Conservation (phyloP, 2,113 vertebrate genomes). For the Heterochromis multidens region DNA sequence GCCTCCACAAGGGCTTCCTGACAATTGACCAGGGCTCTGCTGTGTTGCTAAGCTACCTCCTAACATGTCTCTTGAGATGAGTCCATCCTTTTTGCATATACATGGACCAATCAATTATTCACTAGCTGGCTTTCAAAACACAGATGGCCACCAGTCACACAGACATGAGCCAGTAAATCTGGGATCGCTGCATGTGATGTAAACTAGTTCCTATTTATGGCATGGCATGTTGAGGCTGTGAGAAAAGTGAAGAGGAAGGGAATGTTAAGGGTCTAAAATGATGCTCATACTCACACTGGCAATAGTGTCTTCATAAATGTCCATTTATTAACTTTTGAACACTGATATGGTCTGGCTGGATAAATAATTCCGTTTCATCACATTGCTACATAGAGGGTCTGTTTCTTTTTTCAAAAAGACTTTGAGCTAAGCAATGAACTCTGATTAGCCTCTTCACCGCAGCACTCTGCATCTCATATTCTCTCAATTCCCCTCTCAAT, state of each 20-base stretch:
- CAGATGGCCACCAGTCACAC: slow-evolving; percentile 68
- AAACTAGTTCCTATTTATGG: slow-evolving; percentile 42
- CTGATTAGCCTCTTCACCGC: slow-evolving; percentile 57
- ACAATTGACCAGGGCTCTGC: slow-evolving; percentile 71
- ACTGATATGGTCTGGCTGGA: slow-evolving; percentile 15
- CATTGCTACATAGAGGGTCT: slow-evolving; percentile 25
- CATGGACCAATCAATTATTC: slow-evolving; percentile 74
- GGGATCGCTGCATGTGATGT: slow-evolving; percentile 35
- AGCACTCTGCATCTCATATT: slow-evolving; percentile 45
- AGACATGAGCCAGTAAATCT: slow-evolving; percentile 43
- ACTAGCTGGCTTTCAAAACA: slow-evolving; percentile 63
- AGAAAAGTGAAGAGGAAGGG: slow-evolving; percentile 13
- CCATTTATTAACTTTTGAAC: slow-evolving; percentile 23
- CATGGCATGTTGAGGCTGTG: background rate
- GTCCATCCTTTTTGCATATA: slow-evolving; percentile 67
- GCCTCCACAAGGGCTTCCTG: slow-evolving; percentile 66
- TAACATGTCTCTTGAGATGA: slow-evolving; percentile 67
- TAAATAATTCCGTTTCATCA: slow-evolving; percentile 66
- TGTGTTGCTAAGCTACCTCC: slow-evolving; percentile 78
- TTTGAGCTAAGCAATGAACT: slow-evolving; percentile 46
- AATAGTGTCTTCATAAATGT: slow-evolving; percentile 32
- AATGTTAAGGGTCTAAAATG: slow-evolving; percentile 11
- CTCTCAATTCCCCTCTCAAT: slow-evolving; percentile 51
- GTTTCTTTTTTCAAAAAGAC: background rate
- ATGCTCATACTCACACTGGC: background rate